These are phyloP conservation scores for Hyles vespertilio DNA, from an alignment of 1,140 invertebrate genomes.

Conservation along the genomic window DNA sequence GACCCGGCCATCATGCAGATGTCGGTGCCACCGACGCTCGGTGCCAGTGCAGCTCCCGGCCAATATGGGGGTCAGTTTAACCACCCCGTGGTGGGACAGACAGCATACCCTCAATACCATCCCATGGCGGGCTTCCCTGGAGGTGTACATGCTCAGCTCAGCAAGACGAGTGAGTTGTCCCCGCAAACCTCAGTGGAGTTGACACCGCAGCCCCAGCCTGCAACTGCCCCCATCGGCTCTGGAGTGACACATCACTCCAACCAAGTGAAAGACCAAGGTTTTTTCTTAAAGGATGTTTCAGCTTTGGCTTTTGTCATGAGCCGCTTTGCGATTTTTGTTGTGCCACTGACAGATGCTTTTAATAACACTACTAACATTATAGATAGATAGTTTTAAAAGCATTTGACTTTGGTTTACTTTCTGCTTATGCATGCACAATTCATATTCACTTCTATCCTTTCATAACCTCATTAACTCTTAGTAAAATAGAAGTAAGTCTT, in stretches of 20 bases:
- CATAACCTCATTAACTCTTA: too few relatives aligned
- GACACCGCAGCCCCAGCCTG: constrained; percentile 52
- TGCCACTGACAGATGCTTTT: constrained; percentile 27
- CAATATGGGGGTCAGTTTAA: constrained; percentile 65
- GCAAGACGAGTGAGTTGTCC: constrained; percentile 87
- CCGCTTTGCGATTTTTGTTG: constrained; percentile 64
- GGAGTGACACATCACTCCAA: constrained; percentile 73
- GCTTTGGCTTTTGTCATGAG: constrained; percentile 49
- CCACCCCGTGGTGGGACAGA: constrained; percentile 65
- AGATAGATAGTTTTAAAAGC: background rate
- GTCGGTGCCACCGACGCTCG: constrained; percentile 82
- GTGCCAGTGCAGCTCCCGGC: constrained; percentile 47
- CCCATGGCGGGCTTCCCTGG: constrained; percentile 80
- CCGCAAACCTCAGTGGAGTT: constrained; percentile 70
- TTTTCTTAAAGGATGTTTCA: constrained; percentile 37
- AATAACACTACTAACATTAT: constrained; percentile 2
- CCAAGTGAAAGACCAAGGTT: constrained; percentile 82
- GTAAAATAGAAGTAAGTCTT: too few relatives aligned
- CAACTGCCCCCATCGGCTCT: constrained; percentile 63
- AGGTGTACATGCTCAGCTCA: constrained; percentile 75
- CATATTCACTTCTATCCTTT: background rate
- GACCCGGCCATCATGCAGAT: constrained; percentile 97
- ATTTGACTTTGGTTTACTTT: background rate
- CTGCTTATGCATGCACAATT: background rate
- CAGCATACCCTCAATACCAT: constrained; percentile 70